A percentile compares a stretch with the other conserved stretches of the same genome.
phyloP scores from a whole-genome alignment of 2,888 invertebrate species.

The Stenodera caucasica region DNA sequence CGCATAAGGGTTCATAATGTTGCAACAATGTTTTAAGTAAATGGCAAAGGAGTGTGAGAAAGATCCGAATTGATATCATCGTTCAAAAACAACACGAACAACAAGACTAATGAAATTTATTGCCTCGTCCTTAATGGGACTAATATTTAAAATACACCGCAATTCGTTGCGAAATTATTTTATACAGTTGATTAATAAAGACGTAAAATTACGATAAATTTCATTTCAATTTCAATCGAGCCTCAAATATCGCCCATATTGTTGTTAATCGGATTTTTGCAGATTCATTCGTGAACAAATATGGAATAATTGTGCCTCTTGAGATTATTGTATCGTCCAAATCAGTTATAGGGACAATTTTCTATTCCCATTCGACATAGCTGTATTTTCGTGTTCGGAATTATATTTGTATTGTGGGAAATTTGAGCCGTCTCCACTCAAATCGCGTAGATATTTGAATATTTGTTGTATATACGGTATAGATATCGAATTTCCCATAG shows the following conservation, averaged over 20 bases:
- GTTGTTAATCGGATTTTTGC: too few species aligned
- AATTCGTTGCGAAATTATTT: background rate
- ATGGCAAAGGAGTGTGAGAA: constrained; percentile 13
- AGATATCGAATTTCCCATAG: background rate
- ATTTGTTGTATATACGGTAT: background rate
- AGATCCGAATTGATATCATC: background rate
- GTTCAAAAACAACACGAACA: background rate
- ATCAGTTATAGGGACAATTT: background rate
- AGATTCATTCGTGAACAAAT: too few species aligned
- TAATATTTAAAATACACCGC: background rate
- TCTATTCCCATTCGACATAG: background rate
- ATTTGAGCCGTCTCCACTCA: background rate
- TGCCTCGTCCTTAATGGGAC: too few species aligned
- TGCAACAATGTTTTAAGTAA: constrained; percentile 36
- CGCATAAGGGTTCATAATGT: constrained; percentile 38
- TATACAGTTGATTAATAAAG: too few species aligned
- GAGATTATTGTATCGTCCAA: background rate
- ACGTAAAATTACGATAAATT: too few species aligned
- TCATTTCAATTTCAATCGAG: too few species aligned
- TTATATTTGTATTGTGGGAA: background rate
- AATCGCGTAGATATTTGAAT: background rate
- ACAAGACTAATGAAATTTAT: background rate
- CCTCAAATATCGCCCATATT: too few species aligned
- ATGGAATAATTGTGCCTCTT: too few species aligned
- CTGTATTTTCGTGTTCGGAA: background rate